A percentile compares a stretch with the other conserved stretches of the same genome.
Evolutionary conservation across 64 coral and sea anemone species (phyloP).

Genomic region (Stichodactyla mertensii): DNA sequence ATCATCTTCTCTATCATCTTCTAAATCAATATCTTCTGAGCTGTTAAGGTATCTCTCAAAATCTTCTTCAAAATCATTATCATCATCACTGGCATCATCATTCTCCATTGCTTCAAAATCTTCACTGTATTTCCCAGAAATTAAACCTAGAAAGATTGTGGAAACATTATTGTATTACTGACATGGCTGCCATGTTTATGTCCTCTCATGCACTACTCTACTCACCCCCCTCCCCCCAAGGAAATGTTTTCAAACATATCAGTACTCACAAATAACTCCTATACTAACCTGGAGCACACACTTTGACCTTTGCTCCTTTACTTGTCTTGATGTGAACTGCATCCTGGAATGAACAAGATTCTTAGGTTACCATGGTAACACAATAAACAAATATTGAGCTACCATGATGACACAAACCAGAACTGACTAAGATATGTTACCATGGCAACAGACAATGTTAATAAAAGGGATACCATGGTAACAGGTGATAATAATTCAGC

Average conservation of each 20-base stretch:
- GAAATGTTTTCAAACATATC: neutral
- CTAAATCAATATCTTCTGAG: slow-evolving; percentile 29
- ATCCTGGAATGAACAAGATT: slow-evolving; percentile 31
- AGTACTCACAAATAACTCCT: neutral
- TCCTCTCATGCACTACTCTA: too few relatives aligned
- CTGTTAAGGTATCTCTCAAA: slow-evolving; percentile 3
- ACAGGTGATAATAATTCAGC: neutral
- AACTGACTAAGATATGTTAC: too few relatives aligned
- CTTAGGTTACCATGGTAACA: neutral
- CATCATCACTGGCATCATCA: slow-evolving; percentile 47
- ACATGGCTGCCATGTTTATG: too few relatives aligned
- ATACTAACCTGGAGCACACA: slow-evolving; percentile 69
- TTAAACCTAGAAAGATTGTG: slow-evolving; percentile 40
- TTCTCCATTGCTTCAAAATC: slow-evolving; percentile 76
- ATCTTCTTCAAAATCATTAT: slow-evolving; percentile 21
- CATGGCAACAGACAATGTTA: neutral
- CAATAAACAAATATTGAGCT: neutral
- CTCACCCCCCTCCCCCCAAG: too few relatives aligned
- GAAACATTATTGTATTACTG: neutral
- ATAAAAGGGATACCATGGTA: neutral
- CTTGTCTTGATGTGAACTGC: slow-evolving; percentile 80
- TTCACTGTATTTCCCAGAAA: slow-evolving; percentile 87
- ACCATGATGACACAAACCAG: neutral
- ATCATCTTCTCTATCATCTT: slow-evolving; percentile 55
- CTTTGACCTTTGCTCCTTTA: slow-evolving; percentile 60